Conservation (phyloP, 2,113 vertebrate genomes). For the Atlantisia rogersi region DNA sequence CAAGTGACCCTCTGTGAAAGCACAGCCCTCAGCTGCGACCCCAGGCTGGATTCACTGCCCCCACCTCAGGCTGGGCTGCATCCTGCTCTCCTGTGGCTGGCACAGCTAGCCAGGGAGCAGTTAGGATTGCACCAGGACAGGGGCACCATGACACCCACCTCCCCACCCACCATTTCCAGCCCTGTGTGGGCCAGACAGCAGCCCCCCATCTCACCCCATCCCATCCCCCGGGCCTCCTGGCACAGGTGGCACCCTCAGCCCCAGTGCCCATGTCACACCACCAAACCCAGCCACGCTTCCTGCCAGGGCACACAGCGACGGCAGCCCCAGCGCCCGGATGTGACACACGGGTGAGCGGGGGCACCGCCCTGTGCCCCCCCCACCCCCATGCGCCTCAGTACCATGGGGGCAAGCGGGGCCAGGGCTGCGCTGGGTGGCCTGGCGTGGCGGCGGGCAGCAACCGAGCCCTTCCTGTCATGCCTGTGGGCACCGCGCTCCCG, state of each 20-base stretch:
- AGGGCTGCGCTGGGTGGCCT: not conserved
- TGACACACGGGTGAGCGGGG: not conserved
- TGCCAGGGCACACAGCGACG: not conserved
- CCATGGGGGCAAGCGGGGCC: not conserved
- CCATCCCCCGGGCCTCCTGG: rapidly evolving
- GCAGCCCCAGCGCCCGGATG: slow-evolving; percentile 43
- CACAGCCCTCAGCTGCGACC: not conserved
- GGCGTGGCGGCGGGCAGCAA: not conserved
- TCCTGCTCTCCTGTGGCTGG: not conserved
- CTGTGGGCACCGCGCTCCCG: slow-evolving; percentile 63
- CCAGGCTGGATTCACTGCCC: not conserved
- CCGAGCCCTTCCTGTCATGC: slow-evolving; percentile 76
- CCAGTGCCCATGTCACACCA: not conserved
- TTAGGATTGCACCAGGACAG: not conserved
- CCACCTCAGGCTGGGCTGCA: not conserved
- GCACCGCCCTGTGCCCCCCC: slow-evolving; percentile 11
- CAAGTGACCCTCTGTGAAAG: not conserved
- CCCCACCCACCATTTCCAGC: not conserved
- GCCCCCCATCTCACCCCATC: not conserved
- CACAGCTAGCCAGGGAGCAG: not conserved
- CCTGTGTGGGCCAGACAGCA: not conserved
- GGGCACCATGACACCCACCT: rapidly evolving
- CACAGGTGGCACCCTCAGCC: not conserved
- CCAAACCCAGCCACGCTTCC: not conserved
- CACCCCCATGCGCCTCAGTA: not conserved